These are phyloP conservation scores for Melanargia galathea DNA, from an alignment of 2,888 invertebrate genomes.

Conservation along the genomic window DNA sequence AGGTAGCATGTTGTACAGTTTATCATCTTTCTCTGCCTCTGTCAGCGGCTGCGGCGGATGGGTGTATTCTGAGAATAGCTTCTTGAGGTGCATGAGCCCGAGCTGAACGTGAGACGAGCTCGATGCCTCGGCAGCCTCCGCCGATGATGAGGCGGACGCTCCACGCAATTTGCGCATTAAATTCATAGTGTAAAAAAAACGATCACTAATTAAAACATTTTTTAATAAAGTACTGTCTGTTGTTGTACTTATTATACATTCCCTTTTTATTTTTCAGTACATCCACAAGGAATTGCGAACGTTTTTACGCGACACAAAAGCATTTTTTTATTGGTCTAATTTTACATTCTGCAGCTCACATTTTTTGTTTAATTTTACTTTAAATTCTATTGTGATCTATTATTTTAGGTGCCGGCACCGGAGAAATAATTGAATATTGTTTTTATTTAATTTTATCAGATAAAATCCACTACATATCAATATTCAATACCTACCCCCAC, in stretches of 20 bases:
- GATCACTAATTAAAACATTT: constrained; percentile 36
- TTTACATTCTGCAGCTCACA: constrained; percentile 30
- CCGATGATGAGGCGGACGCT: constrained; percentile 70
- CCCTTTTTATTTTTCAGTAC: constrained; percentile 32
- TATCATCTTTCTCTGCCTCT: constrained; percentile 93
- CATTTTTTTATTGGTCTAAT: constrained; percentile 19
- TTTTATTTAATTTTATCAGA: constrained; percentile 26
- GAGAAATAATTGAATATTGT: neutral
- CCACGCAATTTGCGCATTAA: constrained; percentile 94
- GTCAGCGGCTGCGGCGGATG: constrained; percentile 92
- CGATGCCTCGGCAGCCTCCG: constrained; percentile 82
- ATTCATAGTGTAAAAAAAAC: constrained; percentile 85
- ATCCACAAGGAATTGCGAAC: constrained; percentile 28
- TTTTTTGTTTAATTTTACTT: constrained; percentile 25
- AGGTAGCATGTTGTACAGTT: constrained; percentile 98
- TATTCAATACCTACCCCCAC: constrained; percentile 28
- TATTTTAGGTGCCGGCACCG: constrained; percentile 1
- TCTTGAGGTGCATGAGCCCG: constrained; percentile 97
- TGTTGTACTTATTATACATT: constrained; percentile 17
- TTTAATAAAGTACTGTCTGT: constrained; percentile 19
- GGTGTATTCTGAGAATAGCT: constrained; percentile 96
- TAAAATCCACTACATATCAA: constrained; percentile 30
- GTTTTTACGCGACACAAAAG: constrained; percentile 31
- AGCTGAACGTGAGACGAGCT: constrained; percentile 91
- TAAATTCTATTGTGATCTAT: neutral